Conservation (phyloP, 2,888 invertebrate species). For the Campoplex nolae region DNA sequence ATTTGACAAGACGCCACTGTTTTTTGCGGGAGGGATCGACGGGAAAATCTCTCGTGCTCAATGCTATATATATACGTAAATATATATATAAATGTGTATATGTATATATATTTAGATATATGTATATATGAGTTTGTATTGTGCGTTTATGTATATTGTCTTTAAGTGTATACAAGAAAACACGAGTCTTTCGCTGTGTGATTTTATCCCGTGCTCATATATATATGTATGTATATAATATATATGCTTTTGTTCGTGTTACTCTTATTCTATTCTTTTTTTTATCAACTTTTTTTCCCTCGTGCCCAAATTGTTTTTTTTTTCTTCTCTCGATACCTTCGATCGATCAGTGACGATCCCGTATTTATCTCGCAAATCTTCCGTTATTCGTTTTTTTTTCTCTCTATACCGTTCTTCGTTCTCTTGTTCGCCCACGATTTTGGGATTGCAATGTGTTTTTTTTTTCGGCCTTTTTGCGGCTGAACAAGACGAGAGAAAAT, state of each 20-base stretch:
- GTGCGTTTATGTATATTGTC: slow-evolving; percentile 28
- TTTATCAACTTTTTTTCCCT: slow-evolving; percentile 16
- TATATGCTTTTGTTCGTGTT: slow-evolving; percentile 12
- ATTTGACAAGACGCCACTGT: slow-evolving; percentile 45
- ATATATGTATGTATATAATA: slow-evolving; percentile 34
- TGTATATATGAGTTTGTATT: slow-evolving; percentile 19
- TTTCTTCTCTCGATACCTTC: slow-evolving; percentile 31
- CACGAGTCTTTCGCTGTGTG: slow-evolving; percentile 15
- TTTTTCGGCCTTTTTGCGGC: slow-evolving; percentile 24
- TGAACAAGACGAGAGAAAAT: slow-evolving; percentile 43
- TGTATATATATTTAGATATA: slow-evolving; percentile 43
- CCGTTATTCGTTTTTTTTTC: slow-evolving; percentile 47
- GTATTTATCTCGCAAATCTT: slow-evolving; percentile 42
- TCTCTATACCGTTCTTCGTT: slow-evolving; percentile 31
- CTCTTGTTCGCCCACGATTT: slow-evolving; percentile 46
- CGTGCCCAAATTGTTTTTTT: slow-evolving; percentile 39
- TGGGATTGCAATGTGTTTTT: slow-evolving; percentile 40
- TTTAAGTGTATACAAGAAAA: slow-evolving; percentile 37
- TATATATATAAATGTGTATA: slow-evolving; percentile 9
- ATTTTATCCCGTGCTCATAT: slow-evolving; percentile 17
- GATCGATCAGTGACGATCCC: slow-evolving; percentile 58
- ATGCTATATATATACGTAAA: slow-evolving; percentile 26
- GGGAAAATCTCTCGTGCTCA: slow-evolving; percentile 23
- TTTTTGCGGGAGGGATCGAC: slow-evolving; percentile 35
- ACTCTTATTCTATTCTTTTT: slow-evolving; percentile 36